A percentile compares a stretch with the other conserved stretches of the same genome.
phyloP scores from a whole-genome alignment of 2,797 vertebrate species.

The Mormyrus proboscirostris region DNA sequence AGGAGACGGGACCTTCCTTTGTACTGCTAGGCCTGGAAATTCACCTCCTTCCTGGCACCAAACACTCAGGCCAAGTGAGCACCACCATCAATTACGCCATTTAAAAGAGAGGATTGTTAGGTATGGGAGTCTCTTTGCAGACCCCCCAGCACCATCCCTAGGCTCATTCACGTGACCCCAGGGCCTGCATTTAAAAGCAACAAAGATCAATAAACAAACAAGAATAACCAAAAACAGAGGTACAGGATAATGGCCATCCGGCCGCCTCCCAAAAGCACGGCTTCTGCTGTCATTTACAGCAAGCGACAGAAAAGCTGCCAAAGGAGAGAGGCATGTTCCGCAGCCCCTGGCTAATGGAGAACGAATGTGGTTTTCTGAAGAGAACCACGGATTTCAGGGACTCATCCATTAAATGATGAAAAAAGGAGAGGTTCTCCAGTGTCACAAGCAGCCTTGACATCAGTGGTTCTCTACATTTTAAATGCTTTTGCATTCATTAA shows the following conservation, averaged over 20 bases:
- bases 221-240: neutral
- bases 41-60: conserved; percentile 48
- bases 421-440: neutral
- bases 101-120: conserved; percentile 20
- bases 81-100: conserved; percentile 24
- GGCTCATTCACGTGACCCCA: neutral
- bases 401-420: neutral
- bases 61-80: conserved; percentile 42
- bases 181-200: neutral
- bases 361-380: neutral
- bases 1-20: conserved; percentile 49
- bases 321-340: neutral
- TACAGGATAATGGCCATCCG: neutral
- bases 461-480: neutral
- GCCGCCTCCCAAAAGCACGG: neutral
- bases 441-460: neutral
- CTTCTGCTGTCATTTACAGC: neutral
- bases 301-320: neutral
- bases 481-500: neutral
- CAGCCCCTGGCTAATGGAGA: neutral
- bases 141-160: neutral
- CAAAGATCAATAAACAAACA: neutral
- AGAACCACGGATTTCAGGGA: neutral
- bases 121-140: neutral
- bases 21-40: conserved; percentile 48